These are phyloP conservation scores for Anthopleura xanthogrammica DNA, from an alignment of 92 coral and sea anemone species.

Conservation along the genomic window DNA sequence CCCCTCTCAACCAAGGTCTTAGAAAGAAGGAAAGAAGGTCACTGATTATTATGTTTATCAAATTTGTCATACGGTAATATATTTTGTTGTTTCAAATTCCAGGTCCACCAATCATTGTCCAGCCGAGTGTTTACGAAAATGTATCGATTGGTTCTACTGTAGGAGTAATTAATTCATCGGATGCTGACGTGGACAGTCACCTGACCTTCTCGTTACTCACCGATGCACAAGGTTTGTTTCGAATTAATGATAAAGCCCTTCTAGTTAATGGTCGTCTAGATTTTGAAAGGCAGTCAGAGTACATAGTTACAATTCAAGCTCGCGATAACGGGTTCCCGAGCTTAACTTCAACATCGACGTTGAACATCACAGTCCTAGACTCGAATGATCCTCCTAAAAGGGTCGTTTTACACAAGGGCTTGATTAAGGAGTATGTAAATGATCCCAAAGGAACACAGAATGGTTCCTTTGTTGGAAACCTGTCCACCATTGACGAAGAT, in stretches of 20 bases:
- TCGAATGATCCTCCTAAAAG: constrained; percentile 57
- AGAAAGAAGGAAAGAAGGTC: no score
- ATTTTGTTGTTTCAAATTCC: no score
- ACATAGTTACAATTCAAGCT: constrained; percentile 46
- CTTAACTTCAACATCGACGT: constrained; percentile 26
- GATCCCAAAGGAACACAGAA: constrained; percentile 37
- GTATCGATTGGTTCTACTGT: constrained; percentile 49
- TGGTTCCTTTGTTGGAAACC: constrained; percentile 58
- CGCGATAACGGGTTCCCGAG: constrained; percentile 63
- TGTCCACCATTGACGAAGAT: constrained; percentile 62
- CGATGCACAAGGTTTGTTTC: constrained; percentile 56
- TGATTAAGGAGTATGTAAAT: constrained; percentile 33
- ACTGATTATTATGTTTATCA: no score
- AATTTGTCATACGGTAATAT: no score
- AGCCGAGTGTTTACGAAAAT: constrained; percentile 44
- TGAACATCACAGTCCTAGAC: constrained; percentile 56
- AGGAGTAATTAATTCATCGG: constrained; percentile 51
- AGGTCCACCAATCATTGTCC: constrained; percentile 21
- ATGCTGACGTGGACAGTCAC: constrained; percentile 49
- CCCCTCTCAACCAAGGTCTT: no score
- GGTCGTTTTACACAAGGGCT: constrained; percentile 43
- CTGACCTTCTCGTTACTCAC: constrained; percentile 53
- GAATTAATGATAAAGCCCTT: constrained; percentile 33
- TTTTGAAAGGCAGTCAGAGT: constrained; percentile 35
- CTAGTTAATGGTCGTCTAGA: constrained; percentile 39